Evolutionary conservation across 2,888 invertebrate genomes (phyloP), one percentile per base, ranked within the genome.

Genomic region (Synergus laeviventris): DNA sequence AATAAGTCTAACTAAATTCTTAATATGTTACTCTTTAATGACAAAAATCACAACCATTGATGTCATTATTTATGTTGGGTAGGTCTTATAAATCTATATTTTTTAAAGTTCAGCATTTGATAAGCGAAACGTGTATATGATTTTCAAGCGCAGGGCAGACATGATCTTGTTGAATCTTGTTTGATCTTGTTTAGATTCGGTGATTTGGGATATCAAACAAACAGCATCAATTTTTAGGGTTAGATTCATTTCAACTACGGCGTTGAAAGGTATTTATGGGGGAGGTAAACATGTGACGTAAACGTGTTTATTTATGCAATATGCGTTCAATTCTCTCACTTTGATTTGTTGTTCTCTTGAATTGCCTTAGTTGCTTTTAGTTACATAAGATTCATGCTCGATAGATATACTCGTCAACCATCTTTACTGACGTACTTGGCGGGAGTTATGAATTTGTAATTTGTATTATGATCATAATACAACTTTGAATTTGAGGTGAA

Each of bases 381-480:
- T 66, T 70, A 70, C 45, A n/a, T 70, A 70, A 70, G 70, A 3
- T 31, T 9, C 70, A 49, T 45, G 49, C 31, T 49, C 11, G 31
- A 9, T 70, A 70, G 31, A 36, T 49, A 45, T 70, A 49, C 8
- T 49, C 16, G 45, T 39, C 18, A 38, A 39, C 39, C 39, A 64
- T 64, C 38, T 64, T 31, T 64, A 21, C 18, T 64, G 11, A 21
- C n/a, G 39, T 12, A 42, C 1, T 64, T 64, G 14, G 64, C 64
- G 64, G 38, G 42, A 39, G 39, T 64, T 64, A 64, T 64, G 39
- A 42, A 64, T 42, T 64, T 42, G 42, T 12, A 60, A 31, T 64
- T 42, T 42, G 39, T n/a, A n/a, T 49, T 31, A 12, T 1, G n/a
- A n/a, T n/a, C n/a, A n/a, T n/a, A n/a, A n/a, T n/a, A n/a, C n/a